A percentile compares a stretch with the other conserved stretches of the same genome.
Conservation (phyloP, 2,797 vertebrate species). For the Mus spretus region DNA sequence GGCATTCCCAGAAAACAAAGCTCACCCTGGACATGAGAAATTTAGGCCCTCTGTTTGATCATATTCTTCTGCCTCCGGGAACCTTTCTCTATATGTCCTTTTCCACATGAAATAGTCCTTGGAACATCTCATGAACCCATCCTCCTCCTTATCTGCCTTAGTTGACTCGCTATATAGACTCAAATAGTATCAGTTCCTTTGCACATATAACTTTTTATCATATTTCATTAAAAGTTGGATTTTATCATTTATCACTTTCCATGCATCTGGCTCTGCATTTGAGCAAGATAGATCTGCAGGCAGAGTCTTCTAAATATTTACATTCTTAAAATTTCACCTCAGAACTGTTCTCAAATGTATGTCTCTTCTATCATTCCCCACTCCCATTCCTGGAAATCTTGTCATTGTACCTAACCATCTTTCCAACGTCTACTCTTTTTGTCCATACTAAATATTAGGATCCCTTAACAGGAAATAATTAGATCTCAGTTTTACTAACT, state of each 20-base stretch:
- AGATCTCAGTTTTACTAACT: background rate
- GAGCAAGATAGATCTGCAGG: background rate
- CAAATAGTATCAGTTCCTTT: background rate
- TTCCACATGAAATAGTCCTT: background rate
- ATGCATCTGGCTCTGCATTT: background rate
- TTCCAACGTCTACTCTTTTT: background rate
- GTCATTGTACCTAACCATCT: background rate
- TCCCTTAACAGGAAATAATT: conserved; percentile 16
- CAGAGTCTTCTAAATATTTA: background rate
- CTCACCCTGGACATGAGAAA: background rate
- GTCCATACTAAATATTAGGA: background rate
- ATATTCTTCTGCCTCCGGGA: background rate
- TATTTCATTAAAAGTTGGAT: background rate
- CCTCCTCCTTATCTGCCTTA: background rate
- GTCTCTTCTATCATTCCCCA: background rate
- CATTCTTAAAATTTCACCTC: background rate
- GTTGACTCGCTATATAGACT: background rate
- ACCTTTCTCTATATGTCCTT: background rate
- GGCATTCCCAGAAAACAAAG: background rate
- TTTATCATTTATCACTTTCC: background rate
- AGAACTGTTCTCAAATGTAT: background rate
- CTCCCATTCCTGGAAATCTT: conserved; percentile 19
- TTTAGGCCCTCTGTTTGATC: background rate
- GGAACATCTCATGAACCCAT: background rate
- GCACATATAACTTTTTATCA: background rate